Evolutionary conservation across 2,888 invertebrate species (phyloP).

Genomic region (Autographa pulchrina): DNA sequence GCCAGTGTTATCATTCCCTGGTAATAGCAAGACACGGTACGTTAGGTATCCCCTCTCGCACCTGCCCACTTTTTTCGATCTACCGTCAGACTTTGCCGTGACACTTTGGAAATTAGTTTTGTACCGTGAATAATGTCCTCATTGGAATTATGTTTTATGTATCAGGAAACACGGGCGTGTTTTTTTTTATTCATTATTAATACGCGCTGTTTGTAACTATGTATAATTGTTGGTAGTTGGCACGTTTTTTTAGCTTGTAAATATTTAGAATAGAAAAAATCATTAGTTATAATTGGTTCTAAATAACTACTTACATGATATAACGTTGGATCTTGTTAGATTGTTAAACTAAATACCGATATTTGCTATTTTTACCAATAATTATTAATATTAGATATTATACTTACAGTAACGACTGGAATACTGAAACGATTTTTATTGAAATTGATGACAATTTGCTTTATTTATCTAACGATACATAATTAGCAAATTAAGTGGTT

Average conservation of each 20-base stretch:
- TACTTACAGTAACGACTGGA: too few species aligned
- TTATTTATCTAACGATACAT: not conserved
- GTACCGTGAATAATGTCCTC: constrained; percentile 67
- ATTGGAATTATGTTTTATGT: constrained; percentile 37
- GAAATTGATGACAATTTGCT: too few species aligned
- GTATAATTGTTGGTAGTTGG: constrained; percentile 19
- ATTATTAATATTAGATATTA: too few species aligned
- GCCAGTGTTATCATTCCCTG: not conserved
- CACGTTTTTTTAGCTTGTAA: constrained; percentile 25
- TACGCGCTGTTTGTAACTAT: constrained; percentile 12
- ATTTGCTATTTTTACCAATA: not conserved
- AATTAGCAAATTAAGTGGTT: not conserved
- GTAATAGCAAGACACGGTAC: not conserved
- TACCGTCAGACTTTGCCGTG: constrained; percentile 62
- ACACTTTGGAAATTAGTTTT: constrained; percentile 78
- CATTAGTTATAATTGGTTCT: constrained; percentile 5
- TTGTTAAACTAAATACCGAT: not conserved
- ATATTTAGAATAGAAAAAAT: constrained; percentile 27
- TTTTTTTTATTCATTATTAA: constrained; percentile 23
- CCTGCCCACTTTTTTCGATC: constrained; percentile 54
- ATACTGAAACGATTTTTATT: too few species aligned
- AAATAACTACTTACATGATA: constrained; percentile 19
- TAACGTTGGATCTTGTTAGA: not conserved
- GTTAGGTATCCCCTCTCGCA: constrained; percentile 3
- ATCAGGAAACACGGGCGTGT: constrained; percentile 17